A percentile compares a stretch with the other conserved stretches of the same genome.
phyloP scores from a whole-genome alignment of 2,113 vertebrate genomes.

The Phalacrocorax pelagicus region DNA sequence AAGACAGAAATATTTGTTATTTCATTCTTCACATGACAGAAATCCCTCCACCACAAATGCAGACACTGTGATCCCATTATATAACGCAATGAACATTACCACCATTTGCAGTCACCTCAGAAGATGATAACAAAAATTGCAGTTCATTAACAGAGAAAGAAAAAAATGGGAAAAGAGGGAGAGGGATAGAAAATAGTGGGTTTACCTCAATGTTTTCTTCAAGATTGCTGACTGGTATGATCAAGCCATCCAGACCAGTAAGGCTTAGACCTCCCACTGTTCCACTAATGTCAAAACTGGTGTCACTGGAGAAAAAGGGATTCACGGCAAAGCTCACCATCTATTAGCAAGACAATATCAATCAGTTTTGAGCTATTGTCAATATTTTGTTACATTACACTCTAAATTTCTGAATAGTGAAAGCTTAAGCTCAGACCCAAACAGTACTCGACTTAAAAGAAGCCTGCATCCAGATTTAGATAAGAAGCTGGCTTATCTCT shows the following conservation, averaged over 20 bases:
- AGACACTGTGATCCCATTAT: not conserved
- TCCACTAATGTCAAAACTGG: constrained; percentile 77
- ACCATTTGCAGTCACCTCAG: not conserved
- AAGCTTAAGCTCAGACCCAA: not conserved
- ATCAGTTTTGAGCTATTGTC: not conserved
- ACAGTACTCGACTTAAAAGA: not conserved
- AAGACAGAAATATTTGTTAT: not conserved
- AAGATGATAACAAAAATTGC: not conserved
- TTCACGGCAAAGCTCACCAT: constrained; percentile 90
- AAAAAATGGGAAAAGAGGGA: not conserved
- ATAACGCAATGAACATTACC: not conserved
- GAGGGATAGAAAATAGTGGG: not conserved
- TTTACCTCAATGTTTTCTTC: constrained; percentile 86
- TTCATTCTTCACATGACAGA: not conserved
- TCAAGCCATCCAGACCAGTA: constrained; percentile 76
- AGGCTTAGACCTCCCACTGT: constrained; percentile 84
- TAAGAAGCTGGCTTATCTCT: not conserved
- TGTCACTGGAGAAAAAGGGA: constrained; percentile 79
- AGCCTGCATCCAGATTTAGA: not conserved
- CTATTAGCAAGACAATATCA: constrained; percentile 64
- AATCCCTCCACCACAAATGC: not conserved
- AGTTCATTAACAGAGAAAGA: not conserved
- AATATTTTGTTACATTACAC: not conserved
- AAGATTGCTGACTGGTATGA: constrained; percentile 83
- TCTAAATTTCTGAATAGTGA: not conserved